A percentile compares a stretch with the other conserved stretches of the same genome.
Conservation (phyloP, 1,140 invertebrate species). For the Drosophila pseudoobscura region DNA sequence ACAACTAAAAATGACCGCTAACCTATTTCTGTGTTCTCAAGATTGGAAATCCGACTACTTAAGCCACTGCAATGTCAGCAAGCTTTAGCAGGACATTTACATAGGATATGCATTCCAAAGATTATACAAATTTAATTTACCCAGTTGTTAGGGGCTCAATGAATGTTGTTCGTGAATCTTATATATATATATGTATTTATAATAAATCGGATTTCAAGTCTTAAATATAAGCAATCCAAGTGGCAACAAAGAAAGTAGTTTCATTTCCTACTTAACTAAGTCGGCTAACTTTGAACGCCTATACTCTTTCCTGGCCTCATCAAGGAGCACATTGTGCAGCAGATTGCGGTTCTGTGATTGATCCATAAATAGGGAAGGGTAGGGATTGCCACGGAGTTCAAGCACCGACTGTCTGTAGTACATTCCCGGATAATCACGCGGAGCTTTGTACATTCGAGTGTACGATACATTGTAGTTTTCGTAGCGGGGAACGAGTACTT, state of each 20-base stretch:
- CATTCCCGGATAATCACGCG: slow-evolving; percentile 86
- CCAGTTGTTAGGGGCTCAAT: neutral
- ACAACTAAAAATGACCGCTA: neutral
- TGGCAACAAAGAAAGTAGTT: neutral
- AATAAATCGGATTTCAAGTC: slow-evolving; percentile 29
- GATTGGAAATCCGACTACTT: slow-evolving; percentile 73
- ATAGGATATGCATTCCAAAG: no score
- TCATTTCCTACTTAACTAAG: slow-evolving; percentile 46
- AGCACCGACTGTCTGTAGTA: slow-evolving; percentile 87
- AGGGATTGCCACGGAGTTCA: slow-evolving; percentile 91
- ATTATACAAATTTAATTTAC: neutral
- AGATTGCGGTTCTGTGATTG: slow-evolving; percentile 85
- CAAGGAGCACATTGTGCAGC: slow-evolving; percentile 89
- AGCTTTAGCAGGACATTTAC: slow-evolving; percentile 29
- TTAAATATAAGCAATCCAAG: slow-evolving; percentile 10
- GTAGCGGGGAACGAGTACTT: slow-evolving; percentile 94
- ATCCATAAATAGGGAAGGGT: slow-evolving; percentile 86
- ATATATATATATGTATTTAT: slow-evolving; percentile 12
- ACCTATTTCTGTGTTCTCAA: slow-evolving; percentile 27
- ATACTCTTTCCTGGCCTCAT: slow-evolving; percentile 89
- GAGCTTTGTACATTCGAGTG: slow-evolving; percentile 89
- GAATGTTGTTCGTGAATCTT: neutral
- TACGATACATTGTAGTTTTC: slow-evolving; percentile 88
- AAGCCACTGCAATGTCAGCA: slow-evolving; percentile 73
- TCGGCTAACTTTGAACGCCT: slow-evolving; percentile 66